Conservation (phyloP, 2,888 invertebrate genomes). For the Monochamus alternatus region DNA sequence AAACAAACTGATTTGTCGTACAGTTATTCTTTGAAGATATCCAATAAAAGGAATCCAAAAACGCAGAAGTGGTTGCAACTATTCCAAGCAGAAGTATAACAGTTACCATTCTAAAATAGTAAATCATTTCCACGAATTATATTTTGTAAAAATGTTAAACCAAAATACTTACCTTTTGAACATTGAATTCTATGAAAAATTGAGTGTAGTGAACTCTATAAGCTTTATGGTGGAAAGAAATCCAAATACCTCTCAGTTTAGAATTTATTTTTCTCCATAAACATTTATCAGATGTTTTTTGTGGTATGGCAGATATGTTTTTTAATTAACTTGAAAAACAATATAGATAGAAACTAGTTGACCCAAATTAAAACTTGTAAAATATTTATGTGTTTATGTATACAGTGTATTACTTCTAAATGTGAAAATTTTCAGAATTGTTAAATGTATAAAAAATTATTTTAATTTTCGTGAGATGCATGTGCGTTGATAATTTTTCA, state of each 20-base stretch:
- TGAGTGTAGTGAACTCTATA: slow-evolving; percentile 1
- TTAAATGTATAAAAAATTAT: too few relatives aligned
- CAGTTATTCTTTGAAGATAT: slow-evolving; percentile 48
- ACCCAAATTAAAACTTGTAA: not conserved
- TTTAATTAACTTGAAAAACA: not conserved
- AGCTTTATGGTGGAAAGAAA: slow-evolving; percentile 8
- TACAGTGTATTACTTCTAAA: not conserved
- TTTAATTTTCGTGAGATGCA: too few relatives aligned
- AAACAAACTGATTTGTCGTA: slow-evolving; percentile 55
- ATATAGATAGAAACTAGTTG: not conserved
- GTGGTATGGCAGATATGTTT: not conserved
- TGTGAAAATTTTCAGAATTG: too few relatives aligned
- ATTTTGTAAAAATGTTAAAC: not conserved
- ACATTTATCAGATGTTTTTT: not conserved
- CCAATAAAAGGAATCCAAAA: slow-evolving; percentile 41
- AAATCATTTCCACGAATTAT: not conserved
- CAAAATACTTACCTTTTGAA: slow-evolving; percentile 5
- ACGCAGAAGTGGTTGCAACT: slow-evolving; percentile 49
- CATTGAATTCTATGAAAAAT: not conserved
- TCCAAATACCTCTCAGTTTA: not conserved
- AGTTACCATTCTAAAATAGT: slow-evolving; percentile 45
- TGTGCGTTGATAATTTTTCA: too few relatives aligned
- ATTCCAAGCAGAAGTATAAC: slow-evolving; percentile 49
- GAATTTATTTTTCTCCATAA: not conserved
- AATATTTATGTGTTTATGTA: not conserved